Percentiles rank a stretch among this genome's conserved stretches.
phyloP scores from a whole-genome alignment of 2,113 vertebrate species.

The Sylvietta virens region DNA sequence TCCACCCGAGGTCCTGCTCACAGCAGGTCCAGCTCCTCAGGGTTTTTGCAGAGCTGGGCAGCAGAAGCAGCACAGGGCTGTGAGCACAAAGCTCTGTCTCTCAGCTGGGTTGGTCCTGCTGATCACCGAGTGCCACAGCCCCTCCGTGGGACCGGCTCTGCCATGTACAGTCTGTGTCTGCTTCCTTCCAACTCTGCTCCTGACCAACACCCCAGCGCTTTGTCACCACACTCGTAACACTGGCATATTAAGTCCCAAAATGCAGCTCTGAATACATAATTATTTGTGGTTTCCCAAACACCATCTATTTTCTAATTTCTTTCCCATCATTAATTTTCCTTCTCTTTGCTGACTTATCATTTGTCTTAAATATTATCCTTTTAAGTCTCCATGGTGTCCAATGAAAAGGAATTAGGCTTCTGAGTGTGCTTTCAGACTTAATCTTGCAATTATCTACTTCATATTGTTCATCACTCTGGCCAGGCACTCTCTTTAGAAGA shows the following conservation, averaged over 20 bases:
- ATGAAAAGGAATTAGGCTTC: not conserved
- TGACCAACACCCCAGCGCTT: not conserved
- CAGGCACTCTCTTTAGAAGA: not conserved
- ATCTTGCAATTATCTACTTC: conserved; percentile 10
- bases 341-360: not conserved
- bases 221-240: not conserved
- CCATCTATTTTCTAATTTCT: not conserved
- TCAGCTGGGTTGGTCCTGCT: not conserved
- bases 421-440: not conserved
- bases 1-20: not conserved
- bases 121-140: not conserved
- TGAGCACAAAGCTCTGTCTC: not conserved
- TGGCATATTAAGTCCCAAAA: not conserved
- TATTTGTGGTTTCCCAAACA: not conserved
- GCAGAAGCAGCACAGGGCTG: not conserved
- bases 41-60: not conserved
- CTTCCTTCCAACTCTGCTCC: not conserved
- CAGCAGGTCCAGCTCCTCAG: not conserved
- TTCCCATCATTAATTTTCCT: not conserved
- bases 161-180: not conserved
- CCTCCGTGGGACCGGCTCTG: rapidly evolving
- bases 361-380: not conserved
- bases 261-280: not conserved
- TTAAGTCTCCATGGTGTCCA: not conserved
- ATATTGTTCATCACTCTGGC: not conserved